Evolutionary conservation across 1,140 invertebrate genomes (phyloP).

Genomic region (Eurosta solidaginis): DNA sequence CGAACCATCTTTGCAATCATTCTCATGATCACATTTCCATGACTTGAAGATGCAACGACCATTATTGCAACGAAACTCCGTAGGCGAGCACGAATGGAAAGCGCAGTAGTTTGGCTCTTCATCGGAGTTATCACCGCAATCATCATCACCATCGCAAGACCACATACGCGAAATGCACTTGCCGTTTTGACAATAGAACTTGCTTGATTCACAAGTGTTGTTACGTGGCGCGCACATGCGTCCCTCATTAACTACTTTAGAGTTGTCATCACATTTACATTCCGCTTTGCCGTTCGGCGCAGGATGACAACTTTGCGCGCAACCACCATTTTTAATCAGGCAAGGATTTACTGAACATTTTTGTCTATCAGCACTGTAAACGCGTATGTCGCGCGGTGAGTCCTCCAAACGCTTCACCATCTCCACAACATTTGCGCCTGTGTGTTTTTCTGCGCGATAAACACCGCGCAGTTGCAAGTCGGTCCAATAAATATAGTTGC

Average conservation of each 20-base stretch:
- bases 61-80: constrained; percentile 93
- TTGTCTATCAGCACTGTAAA: constrained; percentile 81
- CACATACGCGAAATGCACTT: constrained; percentile 95
- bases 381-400: constrained; percentile 87
- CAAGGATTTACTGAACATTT: constrained; percentile 85
- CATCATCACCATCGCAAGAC: constrained; percentile 92
- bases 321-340: constrained; percentile 92
- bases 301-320: constrained; percentile 92
- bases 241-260: constrained; percentile 88
- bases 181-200: constrained; percentile 93
- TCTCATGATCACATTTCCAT: constrained; percentile 94
- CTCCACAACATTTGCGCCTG: constrained; percentile 91
- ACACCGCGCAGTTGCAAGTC: constrained; percentile 93
- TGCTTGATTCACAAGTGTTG: constrained; percentile 83
- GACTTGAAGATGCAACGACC: constrained; percentile 93
- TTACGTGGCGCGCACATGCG: constrained; percentile 89
- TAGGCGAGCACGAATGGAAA: constrained; percentile 88
- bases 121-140: constrained; percentile 93
- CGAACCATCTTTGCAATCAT: constrained; percentile 91
- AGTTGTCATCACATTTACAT: constrained; percentile 84
- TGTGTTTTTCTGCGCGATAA: constrained; percentile 95
- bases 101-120: constrained; percentile 92
- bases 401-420: constrained; percentile 91
- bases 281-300: constrained; percentile 81
- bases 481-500: constrained; percentile 96